Evolutionary conservation across 1,140 invertebrate species (phyloP).

Genomic region (Magallana ariakensis): DNA sequence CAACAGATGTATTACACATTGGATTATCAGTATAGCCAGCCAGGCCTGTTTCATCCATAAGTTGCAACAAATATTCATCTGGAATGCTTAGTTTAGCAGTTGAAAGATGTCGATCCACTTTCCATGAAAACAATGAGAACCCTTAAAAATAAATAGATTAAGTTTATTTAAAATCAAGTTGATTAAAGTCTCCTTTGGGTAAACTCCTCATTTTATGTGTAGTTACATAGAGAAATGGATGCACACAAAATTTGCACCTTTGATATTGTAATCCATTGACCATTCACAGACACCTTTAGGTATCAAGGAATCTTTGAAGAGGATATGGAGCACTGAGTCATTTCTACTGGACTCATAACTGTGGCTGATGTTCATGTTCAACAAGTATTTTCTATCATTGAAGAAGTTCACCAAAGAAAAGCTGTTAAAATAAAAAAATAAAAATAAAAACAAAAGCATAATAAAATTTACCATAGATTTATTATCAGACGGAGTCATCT

Average conservation of each 20-base stretch:
- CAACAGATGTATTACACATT: conserved; percentile 30
- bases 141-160: background rate
- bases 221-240: no score
- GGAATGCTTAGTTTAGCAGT: background rate
- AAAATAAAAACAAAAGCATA: background rate
- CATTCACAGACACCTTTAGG: conserved; percentile 53
- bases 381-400: conserved; percentile 53
- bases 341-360: conserved; percentile 53
- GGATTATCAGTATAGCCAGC: conserved; percentile 44
- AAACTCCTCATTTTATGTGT: no score
- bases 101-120: conserved; percentile 5
- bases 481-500: background rate
- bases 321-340: conserved; percentile 12
- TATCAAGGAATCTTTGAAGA: conserved; percentile 48
- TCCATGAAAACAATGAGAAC: background rate
- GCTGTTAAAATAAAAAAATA: conserved; percentile 45
- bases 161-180: no score
- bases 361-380: conserved; percentile 57
- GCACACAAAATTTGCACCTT: background rate
- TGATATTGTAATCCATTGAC: conserved; percentile 50
- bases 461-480: no score
- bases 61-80: conserved; percentile 23
- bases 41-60: conserved; percentile 41
- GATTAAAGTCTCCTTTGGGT: no score
- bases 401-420: conserved; percentile 55